Base-by-base conservation (phyloP, 2,888 invertebrate genomes). In the Ectemnius continuus region DNA sequence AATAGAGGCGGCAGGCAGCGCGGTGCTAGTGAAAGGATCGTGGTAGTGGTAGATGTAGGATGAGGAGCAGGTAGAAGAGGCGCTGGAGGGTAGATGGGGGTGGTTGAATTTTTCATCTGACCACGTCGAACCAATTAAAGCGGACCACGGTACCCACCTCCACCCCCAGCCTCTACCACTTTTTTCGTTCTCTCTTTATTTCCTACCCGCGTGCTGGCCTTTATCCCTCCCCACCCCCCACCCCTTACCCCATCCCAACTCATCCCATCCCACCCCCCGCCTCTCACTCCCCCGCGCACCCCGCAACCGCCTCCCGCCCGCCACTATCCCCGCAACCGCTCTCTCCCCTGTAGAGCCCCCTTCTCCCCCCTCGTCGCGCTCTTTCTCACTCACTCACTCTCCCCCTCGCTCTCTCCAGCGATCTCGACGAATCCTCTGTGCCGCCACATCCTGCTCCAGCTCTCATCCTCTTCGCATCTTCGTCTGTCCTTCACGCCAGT, bases 51-150 rank as follows among this genome's bases (percentile, higher is more conserved):
- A 74, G 70, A 67, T 60, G 71, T 13, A 48, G 58, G 65, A 61
- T 60, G 60, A 61, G 74, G 73, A 62, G 80, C 73, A 67, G 76
- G 68, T 16, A 70, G 80, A 64, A 71, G 81, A 76, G 76, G 73
- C 73, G 63, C 62, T 28, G 68, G 73, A 63, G 77, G 76, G 80
- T 65, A 76, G 78, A 74, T 69, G 73, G 68, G 80, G 85, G 83
- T 84, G 85, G 84, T 88, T 89, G 88, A 88, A 89, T 88, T 89
- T 88, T 89, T 88, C 87, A 89, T 89, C 88, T 87, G 88, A 89
- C 89, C 89, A 88, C 89, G 88, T 88, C 89, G 88, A 90, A 89
- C 89, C 88, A 89, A 89, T 90, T 89, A 89, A 89, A 89, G 86
- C 87, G 86, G 86, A 88, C 88, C 88, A 85, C 85, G 85, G 84